Evolutionary conservation across 2,888 invertebrate genomes (phyloP).

Genomic region (Ornithoptera priamus): DNA sequence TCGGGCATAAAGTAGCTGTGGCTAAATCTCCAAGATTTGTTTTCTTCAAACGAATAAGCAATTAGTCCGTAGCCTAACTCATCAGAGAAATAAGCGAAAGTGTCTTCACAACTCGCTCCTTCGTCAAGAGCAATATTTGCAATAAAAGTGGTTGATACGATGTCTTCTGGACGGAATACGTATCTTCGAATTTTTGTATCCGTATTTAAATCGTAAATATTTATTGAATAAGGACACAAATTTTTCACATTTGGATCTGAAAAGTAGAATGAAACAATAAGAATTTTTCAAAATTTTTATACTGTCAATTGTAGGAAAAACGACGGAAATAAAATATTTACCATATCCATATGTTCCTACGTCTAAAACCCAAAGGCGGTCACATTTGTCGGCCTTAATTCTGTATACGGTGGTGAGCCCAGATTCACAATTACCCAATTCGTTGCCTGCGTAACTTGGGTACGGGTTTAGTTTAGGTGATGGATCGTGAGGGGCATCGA

Average conservation of each 20-base stretch:
- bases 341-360: slow-evolving; percentile 91
- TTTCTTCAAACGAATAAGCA: slow-evolving; percentile 87
- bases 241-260: slow-evolving; percentile 80
- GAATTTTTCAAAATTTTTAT: background rate
- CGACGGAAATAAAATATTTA: slow-evolving; percentile 36
- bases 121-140: slow-evolving; percentile 93
- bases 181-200: slow-evolving; percentile 85
- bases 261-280: slow-evolving; percentile 35
- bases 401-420: slow-evolving; percentile 89
- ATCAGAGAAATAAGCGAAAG: slow-evolving; percentile 89
- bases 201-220: slow-evolving; percentile 87
- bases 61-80: slow-evolving; percentile 91
- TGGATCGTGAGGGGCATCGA: slow-evolving; percentile 83
- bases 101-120: slow-evolving; percentile 86
- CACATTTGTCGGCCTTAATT: slow-evolving; percentile 88
- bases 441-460: slow-evolving; percentile 87
- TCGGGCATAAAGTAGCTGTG: slow-evolving; percentile 91
- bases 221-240: slow-evolving; percentile 88
- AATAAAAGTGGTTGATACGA: slow-evolving; percentile 88
- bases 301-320: background rate
- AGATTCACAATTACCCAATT: slow-evolving; percentile 86
- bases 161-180: slow-evolving; percentile 85
- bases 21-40: slow-evolving; percentile 88
- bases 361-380: slow-evolving; percentile 90
- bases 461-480: slow-evolving; percentile 89